Evolutionary conservation across 2,888 invertebrate genomes (phyloP).

Genomic region (Pyrocoelia pectoralis): DNA sequence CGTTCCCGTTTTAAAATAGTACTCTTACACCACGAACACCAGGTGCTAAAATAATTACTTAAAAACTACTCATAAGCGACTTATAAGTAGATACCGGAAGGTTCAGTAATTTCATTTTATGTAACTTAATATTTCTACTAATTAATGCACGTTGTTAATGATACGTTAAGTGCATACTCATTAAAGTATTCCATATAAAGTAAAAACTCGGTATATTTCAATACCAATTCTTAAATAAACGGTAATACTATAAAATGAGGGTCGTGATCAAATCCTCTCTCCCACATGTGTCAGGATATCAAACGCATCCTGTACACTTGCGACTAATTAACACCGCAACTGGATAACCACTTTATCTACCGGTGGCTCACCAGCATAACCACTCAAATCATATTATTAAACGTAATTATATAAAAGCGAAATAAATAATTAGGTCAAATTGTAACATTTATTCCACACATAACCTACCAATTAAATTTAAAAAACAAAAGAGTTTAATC

Average conservation of each 20-base stretch:
- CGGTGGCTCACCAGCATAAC: neutral
- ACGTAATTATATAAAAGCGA: neutral
- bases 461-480: no score
- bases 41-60: constrained; percentile 10
- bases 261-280: constrained; percentile 39
- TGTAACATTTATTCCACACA: no score
- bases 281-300: constrained; percentile 46
- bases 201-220: constrained; percentile 4
- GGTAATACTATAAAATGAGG: constrained; percentile 29
- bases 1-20: constrained; percentile 10
- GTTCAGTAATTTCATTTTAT: neutral
- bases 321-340: constrained; percentile 24
- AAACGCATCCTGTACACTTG: constrained; percentile 43
- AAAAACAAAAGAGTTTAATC: neutral
- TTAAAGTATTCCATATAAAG: neutral
- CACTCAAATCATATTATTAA: neutral
- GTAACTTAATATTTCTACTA: neutral
- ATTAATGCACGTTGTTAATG: no score
- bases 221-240: constrained; percentile 33
- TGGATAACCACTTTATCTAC: neutral
- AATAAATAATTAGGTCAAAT: neutral
- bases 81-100: constrained; percentile 10
- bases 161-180: neutral
- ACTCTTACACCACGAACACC: constrained; percentile 4
- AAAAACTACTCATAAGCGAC: neutral